Evolutionary conservation across 2,888 invertebrate species (phyloP), one percentile per base, ranked within the genome.

Genomic region (Drosophila subquinaria): DNA sequence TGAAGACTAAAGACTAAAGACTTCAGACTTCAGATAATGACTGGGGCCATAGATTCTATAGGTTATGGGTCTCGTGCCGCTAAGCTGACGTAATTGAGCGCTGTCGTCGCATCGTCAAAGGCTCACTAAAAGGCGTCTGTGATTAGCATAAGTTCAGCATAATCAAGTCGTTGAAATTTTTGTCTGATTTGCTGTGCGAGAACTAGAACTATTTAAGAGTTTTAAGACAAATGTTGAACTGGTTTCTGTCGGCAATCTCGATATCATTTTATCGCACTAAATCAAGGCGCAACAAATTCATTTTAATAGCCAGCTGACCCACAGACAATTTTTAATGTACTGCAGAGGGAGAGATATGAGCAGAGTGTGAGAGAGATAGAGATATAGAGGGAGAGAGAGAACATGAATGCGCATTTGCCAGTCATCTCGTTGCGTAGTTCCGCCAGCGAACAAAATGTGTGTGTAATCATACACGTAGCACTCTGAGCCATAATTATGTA

Each of bases 41-140:
- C 42, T 56, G 50, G 23, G 65, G 63, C 48, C 71, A 73, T 74
- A 76, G 74, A 71, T 65, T 81, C 56, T 71, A 61, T 69, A 82
- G 45, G 61, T 81, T 82, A 82, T 79, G 77, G 15, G 48, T 61
- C 60, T 64, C 65, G 68, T 65, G 74, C 30, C 50, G 38, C 69
- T 71, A 69, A 82, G 67, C 68, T 73, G 83, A 82, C 82, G 79
- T 82, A 79, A 82, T 82, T 72, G 60, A 53, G 42, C 51, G 64
- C 73, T 71, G 64, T 68, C 77, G 70, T 74, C 77, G 74, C 74
- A 50, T 56, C 51, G 64, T 69, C 67, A 69, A 80, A 77, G 66
- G 66, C 57, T 33, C 53, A 61, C 45, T 59, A 64, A 60, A 50
- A 65, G 69, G 65, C 65, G 45, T 60, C 8, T 53, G 33, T 2